Percentiles rank a stretch among this genome's conserved stretches.
Evolutionary conservation across 2,797 vertebrate species (phyloP).

Genomic region (Sebastes cheni): DNA sequence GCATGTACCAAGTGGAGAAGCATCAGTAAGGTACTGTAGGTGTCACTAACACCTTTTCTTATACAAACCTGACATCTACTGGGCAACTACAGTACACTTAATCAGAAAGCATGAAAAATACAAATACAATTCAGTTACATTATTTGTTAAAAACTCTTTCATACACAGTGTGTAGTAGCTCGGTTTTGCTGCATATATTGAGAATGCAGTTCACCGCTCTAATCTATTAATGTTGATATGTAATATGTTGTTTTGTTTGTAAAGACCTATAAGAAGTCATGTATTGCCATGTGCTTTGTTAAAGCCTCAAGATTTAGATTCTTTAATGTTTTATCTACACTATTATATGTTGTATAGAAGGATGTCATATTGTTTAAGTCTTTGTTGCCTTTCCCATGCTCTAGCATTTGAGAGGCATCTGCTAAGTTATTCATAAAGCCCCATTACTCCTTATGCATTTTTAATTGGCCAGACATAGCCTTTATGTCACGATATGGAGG

Average conservation of each 20-base stretch:
- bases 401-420: slow-evolving; percentile 86
- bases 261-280: background rate
- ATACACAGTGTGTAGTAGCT: background rate
- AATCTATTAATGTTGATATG: background rate
- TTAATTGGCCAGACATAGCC: slow-evolving; percentile 93
- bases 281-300: background rate
- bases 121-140: background rate
- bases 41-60: slow-evolving; percentile 41
- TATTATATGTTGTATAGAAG: background rate
- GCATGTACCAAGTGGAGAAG: background rate
- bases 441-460: slow-evolving; percentile 97
- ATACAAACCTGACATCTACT: slow-evolving; percentile 84
- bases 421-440: slow-evolving; percentile 97
- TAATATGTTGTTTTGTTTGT: background rate
- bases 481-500: slow-evolving; percentile 94
- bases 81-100: slow-evolving; percentile 56
- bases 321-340: background rate
- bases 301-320: background rate
- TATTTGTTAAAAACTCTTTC: background rate
- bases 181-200: background rate
- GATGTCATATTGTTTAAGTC: slow-evolving; percentile 32
- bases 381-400: slow-evolving; percentile 49
- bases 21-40: background rate
- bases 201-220: background rate
- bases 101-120: background rate